Base-by-base conservation (phyloP, 2,113 vertebrate species). In the Lasiurus cinereus region DNA sequence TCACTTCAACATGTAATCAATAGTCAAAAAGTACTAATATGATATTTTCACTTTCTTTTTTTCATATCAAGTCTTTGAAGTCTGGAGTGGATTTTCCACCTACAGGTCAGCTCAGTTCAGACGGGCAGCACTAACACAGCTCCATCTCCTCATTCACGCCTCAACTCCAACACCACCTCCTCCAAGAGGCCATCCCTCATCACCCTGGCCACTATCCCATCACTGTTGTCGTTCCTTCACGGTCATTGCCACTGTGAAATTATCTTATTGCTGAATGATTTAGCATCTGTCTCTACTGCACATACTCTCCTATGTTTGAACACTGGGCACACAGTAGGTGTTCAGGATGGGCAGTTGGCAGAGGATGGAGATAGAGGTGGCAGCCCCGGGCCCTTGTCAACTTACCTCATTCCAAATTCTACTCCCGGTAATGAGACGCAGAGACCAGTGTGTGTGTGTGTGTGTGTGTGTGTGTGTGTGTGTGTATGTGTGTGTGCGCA, bases 101-200 rank as follows among this genome's bases (percentile, higher is more conserved):
- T 15, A 22, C 0, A 36, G 50, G 79, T 24, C 70, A 36, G 70
- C 33, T 91, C 12, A 1, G 48, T 36, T 86, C 50, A 54, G 39
- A 48, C 8, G 54, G 33, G 69, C 8, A 16, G 50, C 52, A 11
- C 19, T 10, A 16, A 50, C 69, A 22, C 83, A 46, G 31, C 36
- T 85, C 70, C 5, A 0, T 8, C 43, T 78, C 59, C 52, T 79
- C 64, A 14, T 52, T 78, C 54, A 48, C 0, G 4, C 13, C 13
- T 48, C 52, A 19, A 15, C 19, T 27, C 29, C 43, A 89, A 78
- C 24, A 33, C 33, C 69, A 29, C 72, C 59, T 93, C 67, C 39
- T 83, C 93, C 54, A 48, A 14, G 87, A 83, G 19, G 92, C n/a
- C 70, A 56, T 94, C 83, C 87, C 36, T 62, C 83, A 70, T 83